These are phyloP conservation scores for Baronia brevicornis DNA, from an alignment of 2,888 invertebrate genomes.

Conservation along the genomic window DNA sequence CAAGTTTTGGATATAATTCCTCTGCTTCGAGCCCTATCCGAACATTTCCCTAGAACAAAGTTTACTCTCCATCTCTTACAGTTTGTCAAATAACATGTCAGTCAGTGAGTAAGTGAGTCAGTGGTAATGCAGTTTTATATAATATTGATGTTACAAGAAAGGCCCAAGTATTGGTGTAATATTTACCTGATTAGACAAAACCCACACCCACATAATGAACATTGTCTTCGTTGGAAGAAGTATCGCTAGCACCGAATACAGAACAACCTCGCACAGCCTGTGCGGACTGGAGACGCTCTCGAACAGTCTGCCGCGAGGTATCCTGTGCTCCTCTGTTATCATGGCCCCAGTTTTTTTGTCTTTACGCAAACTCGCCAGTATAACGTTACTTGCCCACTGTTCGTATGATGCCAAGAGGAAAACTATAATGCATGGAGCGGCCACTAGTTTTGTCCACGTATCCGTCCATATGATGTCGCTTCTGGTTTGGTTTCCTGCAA, in stretches of 20 bases:
- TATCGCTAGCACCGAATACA: conserved; percentile 78
- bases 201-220: conserved; percentile 82
- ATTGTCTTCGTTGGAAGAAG: conserved; percentile 80
- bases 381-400: conserved; percentile 82
- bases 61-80: too few relatives aligned
- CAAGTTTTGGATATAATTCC: too few relatives aligned
- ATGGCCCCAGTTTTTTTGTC: conserved; percentile 80
- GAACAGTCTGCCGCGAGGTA: conserved; percentile 87
- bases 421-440: conserved; percentile 60
- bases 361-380: conserved; percentile 85
- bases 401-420: conserved; percentile 84
- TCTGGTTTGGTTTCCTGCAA: conserved; percentile 37
- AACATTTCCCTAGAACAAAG: too few relatives aligned
- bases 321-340: conserved; percentile 79
- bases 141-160: too few relatives aligned
- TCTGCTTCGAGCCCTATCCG: too few relatives aligned
- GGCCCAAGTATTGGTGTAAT: too few relatives aligned
- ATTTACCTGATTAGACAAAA: conserved; percentile 86
- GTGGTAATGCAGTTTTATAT: too few relatives aligned
- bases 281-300: conserved; percentile 88
- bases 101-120: too few relatives aligned
- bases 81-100: too few relatives aligned
- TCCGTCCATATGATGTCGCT: conserved; percentile 39
- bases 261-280: conserved; percentile 83
- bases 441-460: conserved; percentile 33